These are phyloP conservation scores for Limnephilus auricula DNA, from an alignment of 2,888 invertebrate genomes.

Conservation along the genomic window DNA sequence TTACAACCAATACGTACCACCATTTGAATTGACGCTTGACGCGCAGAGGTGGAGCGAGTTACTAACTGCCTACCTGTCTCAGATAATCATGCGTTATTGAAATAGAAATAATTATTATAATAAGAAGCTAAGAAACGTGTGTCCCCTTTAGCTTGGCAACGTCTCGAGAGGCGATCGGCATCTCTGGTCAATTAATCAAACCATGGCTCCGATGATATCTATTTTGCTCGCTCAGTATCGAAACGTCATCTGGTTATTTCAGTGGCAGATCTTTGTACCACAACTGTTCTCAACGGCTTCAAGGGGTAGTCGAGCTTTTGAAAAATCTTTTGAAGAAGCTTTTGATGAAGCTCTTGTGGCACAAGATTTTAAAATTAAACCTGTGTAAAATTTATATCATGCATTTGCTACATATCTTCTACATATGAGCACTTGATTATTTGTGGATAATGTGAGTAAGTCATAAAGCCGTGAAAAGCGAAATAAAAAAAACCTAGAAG, in stretches of 20 bases:
- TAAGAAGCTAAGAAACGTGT: background rate
- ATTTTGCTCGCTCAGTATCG: background rate
- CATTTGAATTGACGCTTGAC: background rate
- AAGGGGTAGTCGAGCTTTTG: background rate
- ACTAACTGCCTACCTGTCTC: background rate
- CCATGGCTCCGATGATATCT: background rate
- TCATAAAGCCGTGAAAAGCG: too few relatives aligned
- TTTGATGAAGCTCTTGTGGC: too few relatives aligned
- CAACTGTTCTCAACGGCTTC: background rate
- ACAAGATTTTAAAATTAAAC: background rate
- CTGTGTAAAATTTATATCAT: background rate
- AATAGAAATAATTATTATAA: background rate
- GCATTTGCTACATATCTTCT: background rate
- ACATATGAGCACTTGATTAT: background rate
- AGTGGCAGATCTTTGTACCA: background rate
- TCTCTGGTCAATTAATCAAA: constrained; percentile 2
- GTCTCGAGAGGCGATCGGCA: background rate
- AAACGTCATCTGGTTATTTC: background rate
- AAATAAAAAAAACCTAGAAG: too few relatives aligned
- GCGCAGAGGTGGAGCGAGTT: background rate
- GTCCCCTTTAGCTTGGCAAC: background rate
- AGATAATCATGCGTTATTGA: constrained; percentile 2
- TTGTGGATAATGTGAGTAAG: too few relatives aligned
- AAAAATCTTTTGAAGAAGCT: background rate
- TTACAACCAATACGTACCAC: background rate